A percentile compares a stretch with the other conserved stretches of the same genome.
Conservation (phyloP, 92 coral and sea anemone genomes). For the Bergia puertoricense region DNA sequence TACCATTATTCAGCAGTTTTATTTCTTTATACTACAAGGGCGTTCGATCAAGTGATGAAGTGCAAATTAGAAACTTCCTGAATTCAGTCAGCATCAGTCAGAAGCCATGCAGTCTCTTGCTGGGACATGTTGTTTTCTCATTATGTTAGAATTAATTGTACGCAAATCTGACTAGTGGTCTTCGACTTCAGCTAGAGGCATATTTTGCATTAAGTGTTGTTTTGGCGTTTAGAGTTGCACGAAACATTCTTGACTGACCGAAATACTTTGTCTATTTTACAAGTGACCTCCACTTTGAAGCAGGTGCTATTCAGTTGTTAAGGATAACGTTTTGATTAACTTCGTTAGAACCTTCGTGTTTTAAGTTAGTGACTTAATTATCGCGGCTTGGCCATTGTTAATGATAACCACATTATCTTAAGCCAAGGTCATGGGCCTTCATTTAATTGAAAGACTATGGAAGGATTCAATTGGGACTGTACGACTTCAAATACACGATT, state of each 20-base stretch:
- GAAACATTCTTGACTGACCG: neutral
- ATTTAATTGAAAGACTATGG: neutral
- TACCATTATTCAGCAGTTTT: neutral
- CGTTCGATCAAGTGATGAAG: slow-evolving; percentile 6
- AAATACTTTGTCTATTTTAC: neutral
- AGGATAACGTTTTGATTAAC: neutral
- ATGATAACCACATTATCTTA: neutral
- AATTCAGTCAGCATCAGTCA: neutral
- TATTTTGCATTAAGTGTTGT: neutral
- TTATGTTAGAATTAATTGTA: slow-evolving; percentile 24
- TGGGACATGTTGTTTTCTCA: slow-evolving; percentile 1
- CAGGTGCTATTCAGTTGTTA: neutral
- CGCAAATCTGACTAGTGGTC: neutral
- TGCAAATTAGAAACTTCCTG: neutral
- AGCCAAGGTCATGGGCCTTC: neutral
- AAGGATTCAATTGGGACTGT: neutral
- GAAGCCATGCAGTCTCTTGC: neutral
- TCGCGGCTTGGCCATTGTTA: neutral
- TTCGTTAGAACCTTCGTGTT: slow-evolving; percentile 6
- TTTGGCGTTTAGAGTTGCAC: neutral
- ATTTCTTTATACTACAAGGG: neutral
- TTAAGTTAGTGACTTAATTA: slow-evolving; percentile 21
- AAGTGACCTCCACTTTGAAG: neutral
- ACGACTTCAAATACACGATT: neutral
- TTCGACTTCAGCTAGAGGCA: neutral